phyloP scores from a whole-genome alignment of 2,797 vertebrate species.

The Amblyraja radiata region DNA sequence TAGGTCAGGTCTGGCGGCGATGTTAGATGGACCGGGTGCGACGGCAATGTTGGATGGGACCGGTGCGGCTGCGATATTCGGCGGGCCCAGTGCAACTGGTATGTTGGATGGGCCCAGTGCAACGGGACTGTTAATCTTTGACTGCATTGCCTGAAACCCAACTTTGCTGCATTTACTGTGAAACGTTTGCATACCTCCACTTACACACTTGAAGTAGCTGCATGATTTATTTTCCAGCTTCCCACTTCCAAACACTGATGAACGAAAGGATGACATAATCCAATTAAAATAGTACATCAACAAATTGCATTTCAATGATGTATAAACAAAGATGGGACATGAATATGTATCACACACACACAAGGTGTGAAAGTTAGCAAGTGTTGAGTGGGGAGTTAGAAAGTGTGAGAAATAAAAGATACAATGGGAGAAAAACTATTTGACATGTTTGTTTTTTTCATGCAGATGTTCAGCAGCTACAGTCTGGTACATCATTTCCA shows the following conservation, averaged over 20 bases:
- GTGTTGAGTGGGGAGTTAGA: not conserved
- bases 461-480: not conserved
- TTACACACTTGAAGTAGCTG: not conserved
- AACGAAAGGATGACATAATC: conserved; percentile 17
- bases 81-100: too few species aligned
- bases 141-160: not conserved
- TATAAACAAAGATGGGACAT: not conserved
- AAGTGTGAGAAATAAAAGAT: not conserved
- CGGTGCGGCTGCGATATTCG: too few species aligned
- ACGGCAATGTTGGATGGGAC: too few species aligned
- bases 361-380: not conserved
- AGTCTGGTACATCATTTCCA: not conserved
- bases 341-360: not conserved
- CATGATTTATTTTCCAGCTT: not conserved
- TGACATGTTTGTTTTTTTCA: not conserved
- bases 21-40: too few species aligned
- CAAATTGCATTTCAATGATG: conserved; percentile 4
- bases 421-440: not conserved
- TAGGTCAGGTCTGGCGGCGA: too few species aligned
- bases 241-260: not conserved
- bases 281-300: conserved; percentile 22
- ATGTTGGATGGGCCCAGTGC: too few species aligned
- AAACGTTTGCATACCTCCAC: not conserved
- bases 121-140: too few species aligned
- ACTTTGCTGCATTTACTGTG: not conserved